Conservation (phyloP, 1,140 invertebrate species). For the Neelides sp. region DNA sequence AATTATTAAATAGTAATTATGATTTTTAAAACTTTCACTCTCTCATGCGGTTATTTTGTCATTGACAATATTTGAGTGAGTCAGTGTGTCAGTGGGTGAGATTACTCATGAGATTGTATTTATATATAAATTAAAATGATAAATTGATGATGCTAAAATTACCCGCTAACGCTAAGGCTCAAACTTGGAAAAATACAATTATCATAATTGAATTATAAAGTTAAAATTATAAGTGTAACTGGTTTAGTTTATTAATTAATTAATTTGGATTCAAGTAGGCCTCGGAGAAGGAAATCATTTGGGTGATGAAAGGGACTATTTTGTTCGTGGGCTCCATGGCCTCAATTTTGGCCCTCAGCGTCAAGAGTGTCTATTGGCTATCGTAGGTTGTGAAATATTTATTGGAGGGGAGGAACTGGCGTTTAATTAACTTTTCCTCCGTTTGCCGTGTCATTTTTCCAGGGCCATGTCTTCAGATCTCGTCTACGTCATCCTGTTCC, state of each 20-base stretch:
- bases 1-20: background rate
- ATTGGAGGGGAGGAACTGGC: background rate
- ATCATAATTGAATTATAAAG: background rate
- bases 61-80: background rate
- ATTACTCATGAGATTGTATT: background rate
- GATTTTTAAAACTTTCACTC: background rate
- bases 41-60: background rate
- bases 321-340: conserved; percentile 55
- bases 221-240: background rate
- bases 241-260: conserved; percentile 14
- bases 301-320: conserved; percentile 59
- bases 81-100: background rate
- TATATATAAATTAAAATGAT: background rate
- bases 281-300: conserved; percentile 58
- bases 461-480: conserved; percentile 61
- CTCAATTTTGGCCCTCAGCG: conserved; percentile 56
- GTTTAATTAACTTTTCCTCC: background rate
- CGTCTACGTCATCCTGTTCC: conserved; percentile 68
- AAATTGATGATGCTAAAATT: too few relatives aligned
- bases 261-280: conserved; percentile 42
- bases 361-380: conserved; percentile 62
- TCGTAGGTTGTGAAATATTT: conserved; percentile 43
- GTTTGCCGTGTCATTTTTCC: conserved; percentile 18
- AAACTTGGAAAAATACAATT: too few relatives aligned
- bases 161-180: too few relatives aligned